Conservation (phyloP, 2,888 invertebrate genomes). For the Idaea dimidiata region DNA sequence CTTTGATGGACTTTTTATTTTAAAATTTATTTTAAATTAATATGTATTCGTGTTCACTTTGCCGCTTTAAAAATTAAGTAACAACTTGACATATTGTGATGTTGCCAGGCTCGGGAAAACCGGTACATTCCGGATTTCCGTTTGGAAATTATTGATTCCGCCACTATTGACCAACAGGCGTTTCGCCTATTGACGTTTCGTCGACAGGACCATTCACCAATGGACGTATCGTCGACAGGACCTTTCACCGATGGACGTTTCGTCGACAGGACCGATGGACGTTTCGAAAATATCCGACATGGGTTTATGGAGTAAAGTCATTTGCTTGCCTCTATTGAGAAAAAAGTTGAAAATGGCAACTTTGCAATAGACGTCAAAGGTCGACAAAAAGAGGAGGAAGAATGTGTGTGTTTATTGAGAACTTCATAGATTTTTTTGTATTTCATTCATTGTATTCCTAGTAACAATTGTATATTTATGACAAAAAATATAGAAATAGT, state of each 20-base stretch:
- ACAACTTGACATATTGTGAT: background rate
- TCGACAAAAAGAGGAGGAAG: conserved; percentile 4
- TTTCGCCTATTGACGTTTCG: too few relatives aligned
- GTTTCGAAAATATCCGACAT: background rate
- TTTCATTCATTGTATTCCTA: background rate
- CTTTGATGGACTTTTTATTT: background rate
- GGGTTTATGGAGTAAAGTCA: background rate
- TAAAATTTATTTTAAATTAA: background rate
- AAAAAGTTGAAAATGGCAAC: conserved; percentile 4
- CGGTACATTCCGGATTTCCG: background rate
- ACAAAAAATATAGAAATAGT: background rate
- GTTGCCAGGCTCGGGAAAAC: background rate
- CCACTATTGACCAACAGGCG: too few relatives aligned
- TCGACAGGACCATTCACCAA: too few relatives aligned
- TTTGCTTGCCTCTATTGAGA: background rate
- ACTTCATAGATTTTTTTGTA: background rate
- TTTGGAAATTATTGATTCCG: too few relatives aligned
- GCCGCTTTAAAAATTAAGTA: background rate
- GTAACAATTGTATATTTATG: background rate
- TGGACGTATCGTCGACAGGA: too few relatives aligned
- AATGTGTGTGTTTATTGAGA: background rate
- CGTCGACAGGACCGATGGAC: too few relatives aligned
- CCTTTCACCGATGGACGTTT: too few relatives aligned
- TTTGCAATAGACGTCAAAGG: background rate
- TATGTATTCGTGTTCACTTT: background rate